Conservation (phyloP, 2,113 vertebrate genomes). For the Istiophorus platypterus region DNA sequence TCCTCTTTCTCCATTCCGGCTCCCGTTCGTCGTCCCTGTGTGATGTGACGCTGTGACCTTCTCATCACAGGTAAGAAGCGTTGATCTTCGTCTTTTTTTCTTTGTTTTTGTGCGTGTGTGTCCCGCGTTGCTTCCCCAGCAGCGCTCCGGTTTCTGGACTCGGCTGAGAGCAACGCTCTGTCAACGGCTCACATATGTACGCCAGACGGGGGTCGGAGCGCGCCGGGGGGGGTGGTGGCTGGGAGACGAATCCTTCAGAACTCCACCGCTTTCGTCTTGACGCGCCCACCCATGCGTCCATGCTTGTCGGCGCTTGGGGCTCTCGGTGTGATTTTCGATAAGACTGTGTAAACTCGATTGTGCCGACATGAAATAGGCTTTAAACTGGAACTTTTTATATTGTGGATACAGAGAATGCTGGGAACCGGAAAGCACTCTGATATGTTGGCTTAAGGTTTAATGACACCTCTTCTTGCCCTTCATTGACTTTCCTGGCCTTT, state of each 20-base stretch:
- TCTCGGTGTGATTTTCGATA: too few species aligned
- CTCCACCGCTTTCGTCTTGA: too few species aligned
- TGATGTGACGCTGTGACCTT: conserved; percentile 36
- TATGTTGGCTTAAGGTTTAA: not conserved
- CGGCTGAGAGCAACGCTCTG: conserved; percentile 60
- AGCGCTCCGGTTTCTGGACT: not conserved
- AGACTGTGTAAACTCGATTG: not conserved
- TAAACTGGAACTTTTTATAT: not conserved
- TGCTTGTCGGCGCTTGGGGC: not conserved
- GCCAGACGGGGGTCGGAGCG: conserved; percentile 63
- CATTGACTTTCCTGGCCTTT: not conserved
- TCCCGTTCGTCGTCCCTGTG: conserved; percentile 6
- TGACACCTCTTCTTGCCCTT: too few species aligned
- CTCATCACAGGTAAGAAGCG: conserved; percentile 63
- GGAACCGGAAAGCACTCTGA: not conserved
- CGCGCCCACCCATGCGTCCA: conserved; percentile 20
- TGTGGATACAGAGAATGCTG: not conserved
- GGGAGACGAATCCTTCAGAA: too few species aligned
- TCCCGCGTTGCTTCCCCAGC: conserved; percentile 29
- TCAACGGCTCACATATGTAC: conserved; percentile 62
- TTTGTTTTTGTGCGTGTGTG: too few species aligned
- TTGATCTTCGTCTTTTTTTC: conserved; percentile 15
- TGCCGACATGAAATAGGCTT: not conserved
- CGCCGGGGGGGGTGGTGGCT: conserved; percentile 26
- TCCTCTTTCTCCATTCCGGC: conserved; percentile 2